Conservation (phyloP, 2,888 invertebrate species). For the Cyclophora punctaria region DNA sequence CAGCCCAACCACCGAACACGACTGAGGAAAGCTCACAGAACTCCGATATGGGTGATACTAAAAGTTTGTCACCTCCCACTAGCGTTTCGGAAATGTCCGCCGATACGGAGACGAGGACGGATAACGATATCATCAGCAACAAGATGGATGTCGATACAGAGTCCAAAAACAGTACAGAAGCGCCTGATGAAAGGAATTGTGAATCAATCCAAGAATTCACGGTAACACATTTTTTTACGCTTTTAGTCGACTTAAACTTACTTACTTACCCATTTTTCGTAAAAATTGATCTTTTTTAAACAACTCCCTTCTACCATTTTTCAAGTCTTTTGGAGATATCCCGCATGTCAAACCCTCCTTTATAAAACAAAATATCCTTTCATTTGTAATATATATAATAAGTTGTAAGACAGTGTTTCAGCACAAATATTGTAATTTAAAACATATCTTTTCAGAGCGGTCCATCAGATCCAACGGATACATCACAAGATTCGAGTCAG, state of each 20-base stretch:
- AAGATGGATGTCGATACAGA: constrained; percentile 32
- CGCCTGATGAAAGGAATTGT: constrained; percentile 15
- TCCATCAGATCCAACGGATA: constrained; percentile 26
- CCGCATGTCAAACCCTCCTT: too few species aligned
- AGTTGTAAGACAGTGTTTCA: too few species aligned
- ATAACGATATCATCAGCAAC: background rate
- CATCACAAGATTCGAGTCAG: constrained; percentile 37
- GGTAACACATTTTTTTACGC: constrained; percentile 21
- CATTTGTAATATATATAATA: too few species aligned
- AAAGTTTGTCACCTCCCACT: constrained; percentile 53
- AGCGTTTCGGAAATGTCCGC: constrained; percentile 49
- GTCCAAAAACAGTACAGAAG: constrained; percentile 23
- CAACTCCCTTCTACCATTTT: too few species aligned
- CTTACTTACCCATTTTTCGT: too few species aligned
- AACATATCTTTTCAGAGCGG: constrained; percentile 24
- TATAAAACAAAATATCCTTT: background rate
- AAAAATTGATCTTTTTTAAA: too few species aligned
- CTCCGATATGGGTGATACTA: constrained; percentile 52
- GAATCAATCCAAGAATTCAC: constrained; percentile 26
- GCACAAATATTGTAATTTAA: constrained; percentile 1
- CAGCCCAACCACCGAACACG: constrained; percentile 39
- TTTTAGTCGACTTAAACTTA: too few species aligned
- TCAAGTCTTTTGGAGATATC: too few species aligned
- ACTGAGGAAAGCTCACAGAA: constrained; percentile 60
- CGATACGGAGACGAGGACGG: constrained; percentile 30